These are phyloP conservation scores for Thalassoma bifasciatum DNA, from an alignment of 2,113 vertebrate species.

Conservation along the genomic window DNA sequence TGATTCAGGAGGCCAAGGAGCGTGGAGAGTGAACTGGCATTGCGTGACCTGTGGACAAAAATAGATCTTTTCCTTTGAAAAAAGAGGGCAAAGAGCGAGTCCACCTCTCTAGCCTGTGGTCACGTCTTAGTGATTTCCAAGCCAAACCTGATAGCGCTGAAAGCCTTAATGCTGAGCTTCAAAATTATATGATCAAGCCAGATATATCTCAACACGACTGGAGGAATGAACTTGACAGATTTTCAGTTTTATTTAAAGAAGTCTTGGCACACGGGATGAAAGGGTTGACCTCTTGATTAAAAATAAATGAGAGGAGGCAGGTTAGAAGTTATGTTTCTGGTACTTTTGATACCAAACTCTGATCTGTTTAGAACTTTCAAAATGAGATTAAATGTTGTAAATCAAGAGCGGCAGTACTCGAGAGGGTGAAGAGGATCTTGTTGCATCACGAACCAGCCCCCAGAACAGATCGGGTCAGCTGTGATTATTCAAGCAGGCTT, in stretches of 20 bases:
- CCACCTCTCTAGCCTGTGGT: neutral
- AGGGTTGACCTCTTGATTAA: conserved; percentile 10
- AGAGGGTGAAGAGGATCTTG: neutral
- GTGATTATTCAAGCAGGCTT: neutral
- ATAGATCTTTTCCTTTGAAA: conserved; percentile 20
- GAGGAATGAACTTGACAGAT: conserved; percentile 10
- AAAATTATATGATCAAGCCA: conserved; percentile 34
- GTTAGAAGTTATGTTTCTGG: neutral
- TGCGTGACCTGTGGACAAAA: conserved; percentile 17
- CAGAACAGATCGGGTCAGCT: conserved; percentile 2
- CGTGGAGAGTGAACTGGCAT: neutral
- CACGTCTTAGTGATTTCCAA: conserved; percentile 17
- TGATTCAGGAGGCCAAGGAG: neutral
- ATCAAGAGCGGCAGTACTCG: conserved; percentile 6
- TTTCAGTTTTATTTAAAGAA: conserved; percentile 46
- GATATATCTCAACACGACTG: conserved; percentile 40
- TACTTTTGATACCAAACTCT: conserved; percentile 1
- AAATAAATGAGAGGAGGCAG: conserved; percentile 9
- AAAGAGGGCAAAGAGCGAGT: neutral
- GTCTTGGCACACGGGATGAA: conserved; percentile 1
- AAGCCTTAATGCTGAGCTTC: conserved; percentile 31
- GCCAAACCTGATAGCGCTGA: conserved; percentile 18
- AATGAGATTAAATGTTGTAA: conserved; percentile 6
- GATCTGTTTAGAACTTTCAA: neutral
- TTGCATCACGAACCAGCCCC: neutral